Evolutionary conservation across 2,888 invertebrate species (phyloP), one percentile per base, ranked within the genome.

Genomic region (Thymelicus sylvestris): DNA sequence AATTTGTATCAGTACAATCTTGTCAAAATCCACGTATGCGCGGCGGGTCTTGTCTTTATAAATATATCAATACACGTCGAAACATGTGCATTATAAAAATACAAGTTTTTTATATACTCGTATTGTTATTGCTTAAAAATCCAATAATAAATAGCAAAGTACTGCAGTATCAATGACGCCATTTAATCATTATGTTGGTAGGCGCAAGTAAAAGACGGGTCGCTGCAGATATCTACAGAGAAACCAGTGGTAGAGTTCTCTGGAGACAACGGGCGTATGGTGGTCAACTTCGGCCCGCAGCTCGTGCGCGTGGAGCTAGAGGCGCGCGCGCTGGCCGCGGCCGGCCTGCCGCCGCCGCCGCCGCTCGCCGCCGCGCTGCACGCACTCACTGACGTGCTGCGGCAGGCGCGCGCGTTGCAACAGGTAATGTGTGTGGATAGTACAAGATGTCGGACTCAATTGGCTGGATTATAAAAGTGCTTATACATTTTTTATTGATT

Each of bases 261-360:
- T 50, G 94, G 95, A 48, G 94, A 93, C 12, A 95, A 95, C 41
- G 96, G 96, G 77, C 90, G 97, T 79, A 97, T 98, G 97, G 95
- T 96, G 73, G 99, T 99, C 0, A 98, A 98, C 81, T 99, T 98
- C 89, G 97, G 98, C 81, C 97, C 98, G 0, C 95, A 97, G 63
- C 89, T 99, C 66, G 97, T 98, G 12, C 96, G 96, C 57, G 93
- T 98, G 64, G 97, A 98, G 80, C 94, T 97, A 74, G 99, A 99
- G 90, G 98, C 98, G 8, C 95, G 98, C 3, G 97, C 98, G 79
- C 94, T 99, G 63, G 95, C 96, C 65, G 96, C 97, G 55, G 94
- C 98, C 74, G 98, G 97, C 1, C 96, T 97, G 84, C 94, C 98
- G 50, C 96, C 98, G 0, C 96, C 98, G 0, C 94, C 96, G 10